phyloP scores from a whole-genome alignment of 2,113 vertebrate species.

The Colossoma macropomum region DNA sequence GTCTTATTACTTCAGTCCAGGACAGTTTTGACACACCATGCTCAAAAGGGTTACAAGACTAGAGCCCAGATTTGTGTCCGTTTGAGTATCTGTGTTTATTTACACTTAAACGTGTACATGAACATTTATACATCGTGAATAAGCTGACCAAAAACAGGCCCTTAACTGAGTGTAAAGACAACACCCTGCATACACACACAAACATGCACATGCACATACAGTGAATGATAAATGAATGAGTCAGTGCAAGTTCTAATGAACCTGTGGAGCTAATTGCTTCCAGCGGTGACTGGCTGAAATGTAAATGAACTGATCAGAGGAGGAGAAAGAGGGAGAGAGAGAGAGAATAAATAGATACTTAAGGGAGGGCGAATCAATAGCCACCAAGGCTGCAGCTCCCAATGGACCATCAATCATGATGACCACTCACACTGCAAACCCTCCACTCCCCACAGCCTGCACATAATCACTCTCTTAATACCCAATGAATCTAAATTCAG shows the following conservation, averaged over 20 bases:
- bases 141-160: not conserved
- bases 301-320: conserved; percentile 78
- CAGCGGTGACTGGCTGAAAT: conserved; percentile 78
- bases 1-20: no score
- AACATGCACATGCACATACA: conserved; percentile 37
- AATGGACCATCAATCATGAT: conserved; percentile 49
- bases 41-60: no score
- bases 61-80: not conserved
- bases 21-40: no score
- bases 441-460: conserved; percentile 28
- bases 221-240: conserved; percentile 81
- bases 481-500: conserved; percentile 44
- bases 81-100: not conserved
- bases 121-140: not conserved
- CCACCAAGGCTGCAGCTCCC: conserved; percentile 63
- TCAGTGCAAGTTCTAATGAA: conserved; percentile 79
- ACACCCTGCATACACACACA: not conserved
- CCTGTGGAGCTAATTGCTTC: conserved; percentile 80
- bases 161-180: not conserved
- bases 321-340: conserved; percentile 65
- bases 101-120: not conserved
- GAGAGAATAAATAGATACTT: conserved; percentile 77
- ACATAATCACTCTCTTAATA: conserved; percentile 50
- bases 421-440: conserved; percentile 26
- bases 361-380: conserved; percentile 73